Evolutionary conservation across 2,797 vertebrate species (phyloP), one percentile per base, ranked within the genome.

Genomic region (Sciurus vulgaris): DNA sequence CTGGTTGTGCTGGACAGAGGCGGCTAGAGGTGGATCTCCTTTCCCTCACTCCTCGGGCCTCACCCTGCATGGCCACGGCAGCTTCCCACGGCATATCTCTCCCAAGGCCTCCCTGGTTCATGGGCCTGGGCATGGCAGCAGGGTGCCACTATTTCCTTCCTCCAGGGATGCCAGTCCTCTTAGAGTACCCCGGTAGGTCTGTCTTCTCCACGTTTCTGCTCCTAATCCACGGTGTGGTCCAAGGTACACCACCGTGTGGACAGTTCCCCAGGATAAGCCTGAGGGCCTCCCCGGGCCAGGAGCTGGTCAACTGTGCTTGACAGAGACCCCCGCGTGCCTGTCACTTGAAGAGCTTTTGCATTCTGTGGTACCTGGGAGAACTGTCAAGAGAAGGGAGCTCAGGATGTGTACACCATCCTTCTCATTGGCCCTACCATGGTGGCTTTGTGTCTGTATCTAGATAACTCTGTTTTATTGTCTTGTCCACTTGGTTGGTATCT

Each of bases 211-310:
- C 51, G 30, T 44, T 49, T 47, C 51, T 49, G 20, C 24, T 47
- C 5, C 61, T 56, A 9, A 3, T 14, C 38, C 0, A 0, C 18
- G 24, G 28, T 9, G 0, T 15, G 8, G 63, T 30, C 47, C 8
- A 2, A 20, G n/a, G 38, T 35, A 26, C 0, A 4, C 12, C 17
- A 3, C 15, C 2, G 4, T 26, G 28, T 4, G 51, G 35, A 69
- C 4, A 15, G n/a, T 28, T 65, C 67, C 8, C 14, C 3, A 26
- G 77, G 56, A 24, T 18, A 47, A 20, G 30, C 41, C 22, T 24
- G 20, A n/a, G 24, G 30, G 20, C 17, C 13, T 56, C 47, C 13
- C 9, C 35, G 28, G 47, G 26, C 22, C 18, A 10, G 26, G 26
- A 84, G 7, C n/a, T 2, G 6, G 47, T 73, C 18, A n/a, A 22